Evolutionary conservation across 2,113 vertebrate genomes (phyloP), one percentile per base, ranked within the genome.

Genomic region (Delphinus delphis): DNA sequence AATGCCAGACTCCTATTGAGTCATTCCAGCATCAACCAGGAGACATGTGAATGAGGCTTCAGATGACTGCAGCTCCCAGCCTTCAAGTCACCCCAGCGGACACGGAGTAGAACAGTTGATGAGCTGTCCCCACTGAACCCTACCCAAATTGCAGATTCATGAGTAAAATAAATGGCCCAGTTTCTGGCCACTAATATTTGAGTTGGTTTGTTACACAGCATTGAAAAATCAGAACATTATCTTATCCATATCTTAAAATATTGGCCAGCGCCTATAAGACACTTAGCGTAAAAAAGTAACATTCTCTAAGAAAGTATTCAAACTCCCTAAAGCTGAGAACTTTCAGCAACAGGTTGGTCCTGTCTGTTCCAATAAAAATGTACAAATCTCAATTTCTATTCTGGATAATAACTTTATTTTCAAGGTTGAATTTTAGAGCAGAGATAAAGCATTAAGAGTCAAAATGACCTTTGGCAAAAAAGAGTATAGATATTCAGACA

Each of bases 331-430:
- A 82, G 15, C 26, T 89, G 4, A 89, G 36, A 91, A 44, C 6
- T 58, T 79, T 90, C 62, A 89, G 70, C 60, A 93, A 81, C 5
- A 92, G 33, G 14, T 21, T 60, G 8, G 13, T 58, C 28, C 28
- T 70, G 31, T 76, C 58, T 88, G 8, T 65, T 90, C 47, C 33
- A 70, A 50, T 47, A 13, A 81, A 67, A 95, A 87, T 33, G 5
- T 44, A 62, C 7, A 91, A 91, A 89, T 26, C 44, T 85, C 58
- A 84, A 23, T 80, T 81, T 65, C 53, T 67, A 62, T 58, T 79
- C 25, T 88, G 50, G 76, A 79, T 33, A 83, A 36, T 65, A 50
- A 93, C n/a, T 80, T 88, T n/a, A 87, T 93, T 93, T 83, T 74
- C 53, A 94, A 7, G 82, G n/a, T 23, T 74, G 47, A 84, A 65